Conservation (phyloP, 2,888 invertebrate species). For the Melitaea athalia region DNA sequence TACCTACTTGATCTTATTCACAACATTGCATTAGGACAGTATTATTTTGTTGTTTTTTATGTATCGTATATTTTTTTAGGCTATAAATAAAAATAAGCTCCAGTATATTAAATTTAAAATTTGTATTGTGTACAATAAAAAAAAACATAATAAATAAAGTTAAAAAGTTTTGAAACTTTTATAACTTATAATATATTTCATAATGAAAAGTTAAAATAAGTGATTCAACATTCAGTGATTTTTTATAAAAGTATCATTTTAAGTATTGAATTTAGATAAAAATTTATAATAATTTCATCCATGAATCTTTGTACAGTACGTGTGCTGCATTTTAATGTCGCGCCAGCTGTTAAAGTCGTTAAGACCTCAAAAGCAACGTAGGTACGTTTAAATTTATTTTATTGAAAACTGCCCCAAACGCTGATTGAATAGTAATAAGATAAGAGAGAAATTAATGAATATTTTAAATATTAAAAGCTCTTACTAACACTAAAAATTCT, state of each 20-base stretch:
- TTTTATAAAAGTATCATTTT: neutral
- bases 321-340: constrained; percentile 26
- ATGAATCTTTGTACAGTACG: constrained; percentile 26
- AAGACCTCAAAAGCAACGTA: constrained; percentile 32
- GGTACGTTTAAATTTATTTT: constrained; percentile 25
- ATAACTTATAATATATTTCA: too few species aligned
- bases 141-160: too few species aligned
- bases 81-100: too few species aligned
- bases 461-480: neutral
- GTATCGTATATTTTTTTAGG: too few species aligned
- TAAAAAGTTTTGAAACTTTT: too few species aligned
- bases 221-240: neutral
- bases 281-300: constrained; percentile 28
- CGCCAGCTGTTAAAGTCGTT: constrained; percentile 26
- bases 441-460: neutral
- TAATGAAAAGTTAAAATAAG: too few species aligned
- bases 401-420: constrained; percentile 16
- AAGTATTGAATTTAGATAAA: neutral
- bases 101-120: too few species aligned
- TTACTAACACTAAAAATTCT: too few species aligned
- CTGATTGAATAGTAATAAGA: constrained; percentile 33
- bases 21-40: too few species aligned
- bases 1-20: too few species aligned
- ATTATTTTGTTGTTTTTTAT: too few species aligned
- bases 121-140: too few species aligned